These are phyloP conservation scores for Cavia aperea DNA, from an alignment of 2,113 vertebrate genomes.

Conservation along the genomic window DNA sequence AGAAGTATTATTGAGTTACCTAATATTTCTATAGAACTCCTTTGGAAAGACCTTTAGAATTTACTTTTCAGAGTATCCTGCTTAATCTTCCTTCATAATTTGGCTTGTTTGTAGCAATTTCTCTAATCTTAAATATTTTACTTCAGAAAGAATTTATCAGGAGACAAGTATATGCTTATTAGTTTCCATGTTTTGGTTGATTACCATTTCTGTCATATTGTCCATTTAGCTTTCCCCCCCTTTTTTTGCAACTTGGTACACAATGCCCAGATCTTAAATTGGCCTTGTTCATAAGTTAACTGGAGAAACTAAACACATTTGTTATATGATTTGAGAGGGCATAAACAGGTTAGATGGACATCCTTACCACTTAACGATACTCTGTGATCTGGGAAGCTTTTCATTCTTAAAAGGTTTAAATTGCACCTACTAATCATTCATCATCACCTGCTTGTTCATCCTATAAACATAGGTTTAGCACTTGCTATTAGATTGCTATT, in stretches of 20 bases:
- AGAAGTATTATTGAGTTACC: not conserved
- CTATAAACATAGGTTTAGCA: not conserved
- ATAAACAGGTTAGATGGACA: not conserved
- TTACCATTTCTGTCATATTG: not conserved
- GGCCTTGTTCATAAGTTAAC: conserved; percentile 3
- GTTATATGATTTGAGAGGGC: not conserved
- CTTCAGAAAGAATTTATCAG: not conserved
- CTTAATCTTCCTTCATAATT: not conserved
- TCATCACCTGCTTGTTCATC: not conserved
- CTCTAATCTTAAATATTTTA: conserved; percentile 17
- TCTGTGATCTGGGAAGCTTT: not conserved
- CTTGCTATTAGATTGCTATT: not conserved
- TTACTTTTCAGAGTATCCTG: not conserved
- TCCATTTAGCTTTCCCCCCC: not conserved
- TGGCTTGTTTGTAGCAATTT: not conserved
- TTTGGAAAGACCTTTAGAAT: not conserved
- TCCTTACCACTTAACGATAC: not conserved
- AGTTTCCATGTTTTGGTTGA: not conserved
- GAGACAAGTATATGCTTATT: not conserved
- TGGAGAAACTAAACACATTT: conserved; percentile 18
- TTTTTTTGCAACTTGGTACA: not conserved
- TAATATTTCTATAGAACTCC: not conserved
- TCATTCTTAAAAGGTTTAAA: not conserved
- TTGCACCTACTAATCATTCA: conserved; percentile 4
- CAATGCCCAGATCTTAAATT: not conserved